Conservation (phyloP, 2,113 vertebrate genomes). For the Malaclemys terrapin region DNA sequence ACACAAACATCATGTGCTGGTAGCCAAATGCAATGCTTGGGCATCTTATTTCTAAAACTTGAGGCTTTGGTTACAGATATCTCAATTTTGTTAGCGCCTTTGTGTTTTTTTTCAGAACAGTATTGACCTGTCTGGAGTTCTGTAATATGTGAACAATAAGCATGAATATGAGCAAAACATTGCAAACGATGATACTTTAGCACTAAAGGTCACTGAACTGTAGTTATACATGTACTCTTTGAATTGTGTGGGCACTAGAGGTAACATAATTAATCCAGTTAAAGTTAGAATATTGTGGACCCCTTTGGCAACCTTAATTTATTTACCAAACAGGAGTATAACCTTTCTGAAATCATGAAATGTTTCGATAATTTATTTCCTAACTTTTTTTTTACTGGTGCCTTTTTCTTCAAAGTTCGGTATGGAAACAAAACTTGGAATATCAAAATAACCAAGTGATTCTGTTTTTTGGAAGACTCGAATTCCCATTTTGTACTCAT, state of each 20-base stretch:
- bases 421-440: background rate
- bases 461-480: background rate
- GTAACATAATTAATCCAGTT: background rate
- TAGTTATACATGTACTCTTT: background rate
- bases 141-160: background rate
- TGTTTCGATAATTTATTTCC: background rate
- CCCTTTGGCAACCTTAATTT: background rate
- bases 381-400: background rate
- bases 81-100: background rate
- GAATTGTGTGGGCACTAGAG: background rate
- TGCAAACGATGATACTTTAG: background rate
- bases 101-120: background rate
- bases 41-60: background rate
- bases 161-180: background rate
- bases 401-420: background rate
- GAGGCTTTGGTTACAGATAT: background rate
- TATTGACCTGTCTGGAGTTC: background rate
- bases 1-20: background rate
- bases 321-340: background rate
- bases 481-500: background rate
- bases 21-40: background rate
- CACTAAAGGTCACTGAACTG: background rate
- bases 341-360: accelerated
- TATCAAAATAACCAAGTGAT: background rate
- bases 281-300: background rate